Conservation (phyloP, 2,797 vertebrate species). For the Molossus alvarezi region DNA sequence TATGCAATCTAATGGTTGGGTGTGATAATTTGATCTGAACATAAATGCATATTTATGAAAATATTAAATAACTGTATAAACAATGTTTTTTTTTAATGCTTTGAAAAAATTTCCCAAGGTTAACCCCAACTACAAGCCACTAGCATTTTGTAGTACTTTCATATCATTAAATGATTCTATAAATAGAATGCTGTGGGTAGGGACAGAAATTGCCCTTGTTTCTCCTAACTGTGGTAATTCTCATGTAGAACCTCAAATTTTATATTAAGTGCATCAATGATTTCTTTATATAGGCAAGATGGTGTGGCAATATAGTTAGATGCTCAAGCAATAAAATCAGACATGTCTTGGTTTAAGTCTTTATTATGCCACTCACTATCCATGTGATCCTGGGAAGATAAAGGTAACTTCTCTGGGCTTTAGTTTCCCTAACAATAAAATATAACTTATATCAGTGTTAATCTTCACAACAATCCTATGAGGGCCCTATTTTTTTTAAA, state of each 20-base stretch:
- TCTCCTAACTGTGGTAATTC: constrained; percentile 13
- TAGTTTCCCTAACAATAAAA: constrained; percentile 56
- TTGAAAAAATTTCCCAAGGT: not conserved
- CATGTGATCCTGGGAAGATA: constrained; percentile 1
- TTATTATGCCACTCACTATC: not conserved
- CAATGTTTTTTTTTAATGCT: not conserved
- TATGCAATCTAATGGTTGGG: not conserved
- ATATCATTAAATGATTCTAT: not conserved
- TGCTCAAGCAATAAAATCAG: constrained; percentile 45
- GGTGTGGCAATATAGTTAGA: not conserved
- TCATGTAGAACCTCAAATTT: not conserved
- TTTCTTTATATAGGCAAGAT: not conserved
- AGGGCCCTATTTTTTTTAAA: not conserved
- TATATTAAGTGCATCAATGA: not conserved
- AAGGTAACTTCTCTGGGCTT: constrained; percentile 8
- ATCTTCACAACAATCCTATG: not conserved
- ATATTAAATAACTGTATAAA: constrained; percentile 31
- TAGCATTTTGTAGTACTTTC: constrained; percentile 54
- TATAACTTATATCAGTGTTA: constrained; percentile 25
- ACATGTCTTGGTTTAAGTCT: not conserved
- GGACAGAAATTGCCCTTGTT: constrained; percentile 10
- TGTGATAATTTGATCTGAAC: not conserved
- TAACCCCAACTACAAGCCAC: not conserved
- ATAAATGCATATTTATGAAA: constrained; percentile 33
- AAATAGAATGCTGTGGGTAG: constrained; percentile 15